Evolutionary conservation across 2,113 vertebrate genomes (phyloP).

Genomic region (Vicugna pacos): DNA sequence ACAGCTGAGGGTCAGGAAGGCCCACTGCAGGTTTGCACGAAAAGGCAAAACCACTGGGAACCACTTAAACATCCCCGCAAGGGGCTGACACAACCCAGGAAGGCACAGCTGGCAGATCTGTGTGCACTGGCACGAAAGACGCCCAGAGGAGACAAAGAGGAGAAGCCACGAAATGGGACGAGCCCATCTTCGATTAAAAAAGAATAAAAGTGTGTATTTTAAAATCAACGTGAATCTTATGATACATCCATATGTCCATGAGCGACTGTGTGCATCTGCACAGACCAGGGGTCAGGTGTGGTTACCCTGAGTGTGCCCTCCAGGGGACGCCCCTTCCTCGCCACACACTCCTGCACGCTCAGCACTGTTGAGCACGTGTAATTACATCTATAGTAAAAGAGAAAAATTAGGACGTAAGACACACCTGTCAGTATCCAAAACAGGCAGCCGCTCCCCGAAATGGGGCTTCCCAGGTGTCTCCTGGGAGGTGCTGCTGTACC

Average conservation of each 20-base stretch:
- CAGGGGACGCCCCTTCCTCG: fast-evolving
- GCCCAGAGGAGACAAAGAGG: too few species aligned
- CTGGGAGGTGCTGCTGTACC: not conserved
- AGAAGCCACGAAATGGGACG: fast-evolving
- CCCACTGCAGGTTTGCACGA: too few species aligned
- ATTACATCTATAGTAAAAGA: not conserved
- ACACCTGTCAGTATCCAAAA: not conserved
- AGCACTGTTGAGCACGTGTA: fast-evolving
- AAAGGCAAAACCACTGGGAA: not conserved
- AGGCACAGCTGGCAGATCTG: not conserved
- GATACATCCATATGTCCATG: fast-evolving
- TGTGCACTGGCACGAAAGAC: fast-evolving
- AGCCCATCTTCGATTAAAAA: not conserved
- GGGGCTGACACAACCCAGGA: fast-evolving
- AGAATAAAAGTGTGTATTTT: not conserved
- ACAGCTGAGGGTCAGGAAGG: too few species aligned
- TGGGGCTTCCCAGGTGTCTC: not conserved
- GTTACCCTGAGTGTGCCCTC: not conserved
- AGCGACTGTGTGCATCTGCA: not conserved
- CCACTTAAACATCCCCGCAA: fast-evolving
- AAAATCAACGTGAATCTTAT: not conserved
- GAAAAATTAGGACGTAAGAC: not conserved
- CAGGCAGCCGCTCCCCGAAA: not conserved
- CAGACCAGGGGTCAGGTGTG: not conserved
- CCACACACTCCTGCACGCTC: not conserved